A percentile compares a stretch with the other conserved stretches of the same genome.
These are phyloP conservation scores for Diprion similis DNA, from an alignment of 1,140 invertebrate species.

Conservation along the genomic window DNA sequence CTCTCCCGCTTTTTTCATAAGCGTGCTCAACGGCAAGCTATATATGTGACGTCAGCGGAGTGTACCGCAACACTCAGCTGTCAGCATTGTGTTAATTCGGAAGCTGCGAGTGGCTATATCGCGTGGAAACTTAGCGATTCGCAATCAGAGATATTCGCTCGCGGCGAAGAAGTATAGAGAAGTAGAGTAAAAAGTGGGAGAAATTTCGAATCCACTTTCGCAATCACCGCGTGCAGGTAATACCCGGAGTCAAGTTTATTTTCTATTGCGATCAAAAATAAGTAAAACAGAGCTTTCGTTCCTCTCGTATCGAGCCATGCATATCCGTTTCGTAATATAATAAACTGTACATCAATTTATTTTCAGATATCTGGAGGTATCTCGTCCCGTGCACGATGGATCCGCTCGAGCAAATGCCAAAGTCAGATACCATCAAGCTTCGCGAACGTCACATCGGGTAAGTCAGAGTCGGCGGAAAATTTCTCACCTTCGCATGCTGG, in stretches of 20 bases:
- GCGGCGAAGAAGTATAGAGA: too few species aligned
- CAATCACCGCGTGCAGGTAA: too few species aligned
- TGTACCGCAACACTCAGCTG: slow-evolving; percentile 51
- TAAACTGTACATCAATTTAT: neutral
- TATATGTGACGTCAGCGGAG: slow-evolving; percentile 56
- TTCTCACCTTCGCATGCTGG: neutral
- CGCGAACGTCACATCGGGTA: slow-evolving; percentile 83
- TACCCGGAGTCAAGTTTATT: too few species aligned
- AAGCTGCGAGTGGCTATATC: slow-evolving; percentile 34
- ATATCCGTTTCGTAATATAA: neutral
- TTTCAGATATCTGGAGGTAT: too few species aligned
- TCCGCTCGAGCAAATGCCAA: slow-evolving; percentile 72
- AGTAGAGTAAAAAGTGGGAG: too few species aligned
- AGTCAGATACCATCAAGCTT: slow-evolving; percentile 79
- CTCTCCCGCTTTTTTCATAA: slow-evolving; percentile 42
- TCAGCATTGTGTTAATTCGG: slow-evolving; percentile 40
- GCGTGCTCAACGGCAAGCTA: slow-evolving; percentile 42
- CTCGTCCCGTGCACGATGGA: slow-evolving; percentile 42
- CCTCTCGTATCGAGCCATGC: neutral
- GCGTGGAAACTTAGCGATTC: too few species aligned
- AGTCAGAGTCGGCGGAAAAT: neutral
- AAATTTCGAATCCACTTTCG: too few species aligned
- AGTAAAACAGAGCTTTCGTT: neutral
- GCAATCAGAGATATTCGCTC: too few species aligned
- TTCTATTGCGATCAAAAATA: too few species aligned